Evolutionary conservation across 2,113 vertebrate genomes (phyloP).

Genomic region (Aegithalos caudatus): DNA sequence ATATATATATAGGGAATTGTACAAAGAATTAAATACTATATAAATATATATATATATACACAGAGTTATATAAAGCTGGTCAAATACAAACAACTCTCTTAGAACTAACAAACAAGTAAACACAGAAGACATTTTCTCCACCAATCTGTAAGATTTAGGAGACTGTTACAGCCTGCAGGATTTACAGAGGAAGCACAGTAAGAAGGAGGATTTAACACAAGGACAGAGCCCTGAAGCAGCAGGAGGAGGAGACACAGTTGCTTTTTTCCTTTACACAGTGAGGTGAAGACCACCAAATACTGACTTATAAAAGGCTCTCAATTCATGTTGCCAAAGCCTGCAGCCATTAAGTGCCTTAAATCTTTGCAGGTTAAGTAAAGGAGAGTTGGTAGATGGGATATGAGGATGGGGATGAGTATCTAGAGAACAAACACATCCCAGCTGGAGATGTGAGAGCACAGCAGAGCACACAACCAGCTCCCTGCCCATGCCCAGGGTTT

Average conservation of each 20-base stretch:
- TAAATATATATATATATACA: accelerated
- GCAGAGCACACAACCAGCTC: not conserved
- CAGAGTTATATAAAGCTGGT: not conserved
- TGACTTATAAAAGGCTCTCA: not conserved
- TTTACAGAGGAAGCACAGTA: not conserved
- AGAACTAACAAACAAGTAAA: not conserved
- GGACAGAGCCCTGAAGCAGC: not conserved
- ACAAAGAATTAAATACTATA: not conserved
- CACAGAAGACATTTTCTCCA: not conserved
- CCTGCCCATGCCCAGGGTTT: no score
- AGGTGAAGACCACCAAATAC: not conserved
- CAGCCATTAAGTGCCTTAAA: not conserved
- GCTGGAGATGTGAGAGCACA: not conserved
- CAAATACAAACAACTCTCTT: not conserved
- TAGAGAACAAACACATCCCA: not conserved
- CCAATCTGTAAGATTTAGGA: not conserved
- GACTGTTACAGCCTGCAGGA: not conserved
- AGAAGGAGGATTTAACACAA: not conserved
- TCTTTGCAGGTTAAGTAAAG: not conserved
- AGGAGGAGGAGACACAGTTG: not conserved
- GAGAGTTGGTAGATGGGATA: not conserved
- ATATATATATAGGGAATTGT: not conserved
- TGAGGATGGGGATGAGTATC: not conserved
- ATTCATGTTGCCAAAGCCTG: not conserved
- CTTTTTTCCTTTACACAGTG: not conserved